Percentiles rank a stretch among this genome's conserved stretches.
These are phyloP conservation scores for Tupiocoris notatus DNA, from an alignment of 2,888 invertebrate species.

Conservation along the genomic window DNA sequence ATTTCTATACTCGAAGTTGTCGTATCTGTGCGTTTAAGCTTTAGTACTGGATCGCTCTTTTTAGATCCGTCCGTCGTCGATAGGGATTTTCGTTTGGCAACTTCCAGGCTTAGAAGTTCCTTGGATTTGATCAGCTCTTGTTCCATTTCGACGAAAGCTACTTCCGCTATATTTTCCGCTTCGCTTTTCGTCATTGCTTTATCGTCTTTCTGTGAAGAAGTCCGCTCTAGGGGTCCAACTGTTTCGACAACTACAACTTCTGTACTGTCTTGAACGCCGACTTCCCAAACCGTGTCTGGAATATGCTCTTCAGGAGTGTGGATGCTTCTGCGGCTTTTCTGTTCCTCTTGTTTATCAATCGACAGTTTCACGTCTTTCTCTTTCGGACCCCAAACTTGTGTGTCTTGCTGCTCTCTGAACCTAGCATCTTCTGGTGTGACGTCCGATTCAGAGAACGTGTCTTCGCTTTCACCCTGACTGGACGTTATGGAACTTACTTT, in stretches of 20 bases:
- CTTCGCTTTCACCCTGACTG: slow-evolving; percentile 60
- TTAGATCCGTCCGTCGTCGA: slow-evolving; percentile 52
- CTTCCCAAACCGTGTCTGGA: slow-evolving; percentile 59
- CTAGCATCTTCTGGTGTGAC: slow-evolving; percentile 56
- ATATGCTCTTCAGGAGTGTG: slow-evolving; percentile 57
- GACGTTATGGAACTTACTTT: slow-evolving; percentile 51
- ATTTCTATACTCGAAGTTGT: slow-evolving; percentile 60
- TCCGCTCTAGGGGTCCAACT: slow-evolving; percentile 28
- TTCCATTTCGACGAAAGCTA: slow-evolving; percentile 59
- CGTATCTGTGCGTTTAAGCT: slow-evolving; percentile 56
- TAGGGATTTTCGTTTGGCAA: slow-evolving; percentile 14
- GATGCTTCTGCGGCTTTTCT: slow-evolving; percentile 49
- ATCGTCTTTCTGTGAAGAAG: slow-evolving; percentile 19
- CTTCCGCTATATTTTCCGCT: slow-evolving; percentile 57
- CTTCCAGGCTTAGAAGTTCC: background rate
- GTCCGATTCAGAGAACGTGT: slow-evolving; percentile 61
- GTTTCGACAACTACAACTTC: slow-evolving; percentile 41
- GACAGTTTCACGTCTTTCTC: slow-evolving; percentile 48
- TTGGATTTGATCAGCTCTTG: slow-evolving; percentile 56
- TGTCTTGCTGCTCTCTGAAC: slow-evolving; percentile 53
- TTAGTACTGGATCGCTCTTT: slow-evolving; percentile 51
- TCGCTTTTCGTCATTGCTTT: slow-evolving; percentile 55
- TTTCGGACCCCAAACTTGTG: slow-evolving; percentile 44
- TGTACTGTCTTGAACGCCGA: slow-evolving; percentile 55
- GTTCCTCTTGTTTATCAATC: slow-evolving; percentile 46